Evolutionary conservation across 2,797 vertebrate genomes (phyloP).

Genomic region (Betta splendens): DNA sequence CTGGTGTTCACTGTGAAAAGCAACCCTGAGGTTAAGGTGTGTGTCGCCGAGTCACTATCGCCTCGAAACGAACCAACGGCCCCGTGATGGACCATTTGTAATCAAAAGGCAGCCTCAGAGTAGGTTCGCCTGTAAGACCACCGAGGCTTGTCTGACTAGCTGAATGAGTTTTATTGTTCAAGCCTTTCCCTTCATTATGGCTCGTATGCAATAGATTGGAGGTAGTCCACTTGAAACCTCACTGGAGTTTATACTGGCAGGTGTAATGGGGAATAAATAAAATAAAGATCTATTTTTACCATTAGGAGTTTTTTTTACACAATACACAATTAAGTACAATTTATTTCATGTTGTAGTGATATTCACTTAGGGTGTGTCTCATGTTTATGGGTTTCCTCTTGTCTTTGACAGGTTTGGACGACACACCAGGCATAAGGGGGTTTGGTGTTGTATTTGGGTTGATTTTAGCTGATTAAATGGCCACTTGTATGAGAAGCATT

Average conservation of each 20-base stretch:
- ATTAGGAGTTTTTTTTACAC: no score
- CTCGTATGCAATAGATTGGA: constrained; percentile 32
- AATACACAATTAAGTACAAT: no score
- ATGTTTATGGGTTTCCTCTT: background rate
- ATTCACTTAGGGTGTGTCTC: background rate
- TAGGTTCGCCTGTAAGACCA: constrained; percentile 59
- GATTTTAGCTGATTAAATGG: constrained; percentile 54
- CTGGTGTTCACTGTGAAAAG: constrained; percentile 72
- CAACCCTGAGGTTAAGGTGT: constrained; percentile 72
- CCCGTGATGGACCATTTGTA: constrained; percentile 68
- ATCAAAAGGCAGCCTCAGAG: constrained; percentile 68
- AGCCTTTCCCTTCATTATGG: constrained; percentile 46
- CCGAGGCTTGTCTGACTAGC: constrained; percentile 63
- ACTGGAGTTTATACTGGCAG: constrained; percentile 5
- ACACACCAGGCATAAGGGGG: constrained; percentile 28
- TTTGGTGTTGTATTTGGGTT: constrained; percentile 33
- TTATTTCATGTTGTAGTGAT: background rate
- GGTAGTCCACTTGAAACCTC: constrained; percentile 10
- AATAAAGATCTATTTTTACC: no score
- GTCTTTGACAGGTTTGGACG: constrained; percentile 22
- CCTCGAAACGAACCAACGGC: constrained; percentile 70
- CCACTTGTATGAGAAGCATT: constrained; percentile 62
- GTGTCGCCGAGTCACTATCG: constrained; percentile 56
- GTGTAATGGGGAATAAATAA: constrained; percentile 3
- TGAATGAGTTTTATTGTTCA: constrained; percentile 69